Evolutionary conservation across 2,797 vertebrate genomes (phyloP).

Genomic region (Peromyscus eremicus): DNA sequence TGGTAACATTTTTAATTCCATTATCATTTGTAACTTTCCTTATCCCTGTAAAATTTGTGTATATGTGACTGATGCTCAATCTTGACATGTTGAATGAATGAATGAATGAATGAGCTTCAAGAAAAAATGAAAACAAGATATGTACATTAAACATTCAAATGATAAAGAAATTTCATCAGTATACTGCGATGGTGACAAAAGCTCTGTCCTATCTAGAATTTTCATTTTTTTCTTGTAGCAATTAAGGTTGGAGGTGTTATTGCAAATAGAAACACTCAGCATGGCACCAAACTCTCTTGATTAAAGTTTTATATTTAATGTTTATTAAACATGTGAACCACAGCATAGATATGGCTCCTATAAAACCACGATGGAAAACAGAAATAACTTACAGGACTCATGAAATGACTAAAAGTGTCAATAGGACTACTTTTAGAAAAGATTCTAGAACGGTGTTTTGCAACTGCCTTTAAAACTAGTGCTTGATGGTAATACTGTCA

Average conservation of each 20-base stretch:
- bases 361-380: too few relatives aligned
- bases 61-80: neutral
- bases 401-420: too few relatives aligned
- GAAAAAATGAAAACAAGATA: neutral
- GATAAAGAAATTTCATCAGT: neutral
- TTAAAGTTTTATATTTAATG: conserved; percentile 7
- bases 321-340: neutral
- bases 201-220: neutral
- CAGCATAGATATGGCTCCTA: too few relatives aligned
- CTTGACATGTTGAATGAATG: neutral
- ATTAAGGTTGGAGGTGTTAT: neutral
- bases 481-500: neutral
- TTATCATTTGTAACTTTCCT: neutral
- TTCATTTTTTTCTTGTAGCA: neutral
- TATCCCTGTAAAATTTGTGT: neutral
- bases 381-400: too few relatives aligned
- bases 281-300: neutral
- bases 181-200: neutral
- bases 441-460: too few relatives aligned
- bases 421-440: too few relatives aligned
- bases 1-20: neutral
- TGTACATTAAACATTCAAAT: neutral
- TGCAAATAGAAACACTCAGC: neutral
- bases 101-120: neutral
- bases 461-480: neutral